Percentiles rank a stretch among this genome's conserved stretches.
Evolutionary conservation across 2,888 invertebrate species (phyloP).

Genomic region (Drosophila seclusa): DNA sequence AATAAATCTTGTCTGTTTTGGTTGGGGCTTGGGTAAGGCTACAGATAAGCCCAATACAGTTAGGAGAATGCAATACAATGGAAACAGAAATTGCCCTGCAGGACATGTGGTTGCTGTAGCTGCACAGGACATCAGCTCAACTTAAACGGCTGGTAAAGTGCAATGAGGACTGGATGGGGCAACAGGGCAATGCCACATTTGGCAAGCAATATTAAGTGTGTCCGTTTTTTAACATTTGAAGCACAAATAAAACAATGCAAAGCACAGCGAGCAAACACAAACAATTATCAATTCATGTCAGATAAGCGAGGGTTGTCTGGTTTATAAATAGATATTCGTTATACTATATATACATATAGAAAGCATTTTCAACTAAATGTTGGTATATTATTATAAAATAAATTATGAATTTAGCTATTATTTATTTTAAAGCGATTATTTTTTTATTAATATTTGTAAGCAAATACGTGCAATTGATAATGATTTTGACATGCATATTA

Average conservation of each 20-base stretch:
- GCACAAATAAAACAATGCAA: conserved; percentile 57
- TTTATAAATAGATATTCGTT: neutral
- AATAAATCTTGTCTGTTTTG: conserved; percentile 54
- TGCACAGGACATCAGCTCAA: conserved; percentile 46
- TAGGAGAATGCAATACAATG: conserved; percentile 44
- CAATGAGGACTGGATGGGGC: conserved; percentile 16
- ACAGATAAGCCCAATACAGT: conserved; percentile 55
- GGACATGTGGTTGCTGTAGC: conserved; percentile 41
- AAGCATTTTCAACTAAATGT: neutral
- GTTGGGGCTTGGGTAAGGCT: conserved; percentile 48
- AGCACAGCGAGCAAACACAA: conserved; percentile 10
- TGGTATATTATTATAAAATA: neutral
- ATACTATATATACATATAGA: neutral
- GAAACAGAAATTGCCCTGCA: conserved; percentile 65
- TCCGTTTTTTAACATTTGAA: conserved; percentile 63
- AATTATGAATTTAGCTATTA: neutral
- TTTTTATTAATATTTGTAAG: neutral
- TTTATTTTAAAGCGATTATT: neutral
- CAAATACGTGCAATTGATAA: neutral
- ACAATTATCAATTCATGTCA: conserved; percentile 30
- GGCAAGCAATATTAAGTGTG: conserved; percentile 69
- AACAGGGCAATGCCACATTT: conserved; percentile 41
- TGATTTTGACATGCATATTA: neutral
- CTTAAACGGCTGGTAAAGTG: conserved; percentile 50
- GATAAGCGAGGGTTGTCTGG: conserved; percentile 25